A percentile compares a stretch with the other conserved stretches of the same genome.
phyloP scores from a whole-genome alignment of 2,113 vertebrate species.

The Oxyruncus cristatus region DNA sequence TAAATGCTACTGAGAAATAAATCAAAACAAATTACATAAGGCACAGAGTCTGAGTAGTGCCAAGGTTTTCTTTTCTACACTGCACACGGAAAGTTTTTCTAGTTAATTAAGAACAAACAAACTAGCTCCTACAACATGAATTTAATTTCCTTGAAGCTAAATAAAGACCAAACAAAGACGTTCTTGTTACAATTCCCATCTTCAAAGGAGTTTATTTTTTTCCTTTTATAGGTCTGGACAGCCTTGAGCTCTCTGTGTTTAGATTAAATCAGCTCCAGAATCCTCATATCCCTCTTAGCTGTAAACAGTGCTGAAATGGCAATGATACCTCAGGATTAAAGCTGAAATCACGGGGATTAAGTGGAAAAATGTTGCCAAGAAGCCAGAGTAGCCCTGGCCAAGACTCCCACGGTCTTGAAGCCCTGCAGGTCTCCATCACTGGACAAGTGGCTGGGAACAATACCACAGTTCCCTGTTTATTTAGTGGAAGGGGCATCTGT shows the following conservation, averaged over 20 bases:
- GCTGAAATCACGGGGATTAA: not conserved
- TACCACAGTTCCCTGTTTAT: rapidly evolving
- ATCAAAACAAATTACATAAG: conserved; percentile 23
- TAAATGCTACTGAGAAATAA: conserved; percentile 18
- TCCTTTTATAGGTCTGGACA: conserved; percentile 41
- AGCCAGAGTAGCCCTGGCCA: not conserved
- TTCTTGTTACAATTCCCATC: conserved; percentile 18
- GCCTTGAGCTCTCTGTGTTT: conserved; percentile 26
- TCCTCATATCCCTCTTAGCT: not conserved
- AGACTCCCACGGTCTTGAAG: not conserved
- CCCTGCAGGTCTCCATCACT: not conserved
- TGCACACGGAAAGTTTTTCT: not conserved
- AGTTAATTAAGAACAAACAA: conserved; percentile 44
- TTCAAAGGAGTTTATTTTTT: conserved; percentile 58
- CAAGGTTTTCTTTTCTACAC: not conserved
- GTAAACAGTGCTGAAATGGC: not conserved
- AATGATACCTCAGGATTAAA: not conserved
- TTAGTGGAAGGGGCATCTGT: not conserved
- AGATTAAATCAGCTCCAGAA: conserved; percentile 52
- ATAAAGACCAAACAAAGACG: conserved; percentile 13
- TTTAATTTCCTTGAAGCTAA: conserved; percentile 58
- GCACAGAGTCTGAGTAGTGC: not conserved
- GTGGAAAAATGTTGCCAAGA: not conserved
- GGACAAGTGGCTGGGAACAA: not conserved
- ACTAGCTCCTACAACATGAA: not conserved